These are phyloP conservation scores for Heliornis fulica DNA, from an alignment of 2,113 vertebrate species.

Conservation along the genomic window DNA sequence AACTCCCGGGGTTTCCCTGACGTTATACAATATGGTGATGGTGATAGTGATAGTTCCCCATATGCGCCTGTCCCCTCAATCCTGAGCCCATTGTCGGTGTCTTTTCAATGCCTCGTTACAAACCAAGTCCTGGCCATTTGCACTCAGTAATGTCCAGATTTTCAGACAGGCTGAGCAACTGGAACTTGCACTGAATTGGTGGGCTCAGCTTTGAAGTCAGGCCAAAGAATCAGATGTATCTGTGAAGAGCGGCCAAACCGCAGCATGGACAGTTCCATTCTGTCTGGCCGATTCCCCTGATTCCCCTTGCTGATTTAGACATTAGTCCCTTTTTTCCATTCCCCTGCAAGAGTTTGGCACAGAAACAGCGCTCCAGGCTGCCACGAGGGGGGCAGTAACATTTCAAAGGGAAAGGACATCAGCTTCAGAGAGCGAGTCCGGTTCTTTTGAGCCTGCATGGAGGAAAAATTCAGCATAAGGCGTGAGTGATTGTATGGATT, in stretches of 20 bases:
- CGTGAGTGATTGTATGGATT: neutral
- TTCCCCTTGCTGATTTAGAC: neutral
- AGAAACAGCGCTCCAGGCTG: neutral
- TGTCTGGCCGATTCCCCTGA: neutral
- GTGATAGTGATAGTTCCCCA: neutral
- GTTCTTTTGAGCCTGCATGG: neutral
- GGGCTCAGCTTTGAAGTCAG: conserved; percentile 31
- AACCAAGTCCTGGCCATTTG: conserved; percentile 35
- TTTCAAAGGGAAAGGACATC: neutral
- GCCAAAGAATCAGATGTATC: neutral
- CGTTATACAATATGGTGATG: neutral
- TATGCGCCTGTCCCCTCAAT: neutral
- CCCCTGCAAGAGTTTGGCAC: conserved; percentile 11
- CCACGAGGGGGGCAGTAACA: neutral
- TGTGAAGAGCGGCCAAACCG: neutral
- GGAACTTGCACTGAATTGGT: conserved; percentile 13
- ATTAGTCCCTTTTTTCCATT: neutral
- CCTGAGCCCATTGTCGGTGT: neutral
- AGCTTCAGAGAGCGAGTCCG: neutral
- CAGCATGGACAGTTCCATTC: neutral
- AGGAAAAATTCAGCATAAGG: neutral
- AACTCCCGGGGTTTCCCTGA: neutral
- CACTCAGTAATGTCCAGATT: conserved; percentile 47
- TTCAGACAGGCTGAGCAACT: conserved; percentile 23
- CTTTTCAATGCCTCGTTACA: neutral